Base-by-base conservation (phyloP, 2,797 vertebrate genomes). In the Macroramphosus scolopax region DNA sequence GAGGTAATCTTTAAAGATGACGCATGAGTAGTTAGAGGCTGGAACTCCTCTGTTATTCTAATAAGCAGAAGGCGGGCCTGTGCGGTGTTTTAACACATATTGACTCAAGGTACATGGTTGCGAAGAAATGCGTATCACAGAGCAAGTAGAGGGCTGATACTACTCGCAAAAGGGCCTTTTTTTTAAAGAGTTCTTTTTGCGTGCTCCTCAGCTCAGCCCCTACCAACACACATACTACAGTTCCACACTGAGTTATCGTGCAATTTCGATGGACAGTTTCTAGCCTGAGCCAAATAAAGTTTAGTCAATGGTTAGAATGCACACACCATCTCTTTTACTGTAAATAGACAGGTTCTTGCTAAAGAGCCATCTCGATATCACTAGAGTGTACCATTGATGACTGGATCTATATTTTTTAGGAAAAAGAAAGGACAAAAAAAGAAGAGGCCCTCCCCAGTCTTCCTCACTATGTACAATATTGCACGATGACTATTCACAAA, bases 291-390 rank as follows among this genome's bases (percentile, higher is more conserved):
- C 36, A 48, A 33, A 8, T n/a, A 5, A 34, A 16, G 17, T 56
- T 47, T 17, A 12, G 26, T 52, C 43, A 52, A n/a, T n/a, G 62
- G 34, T 31, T 25, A 17, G 37, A 48, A 29, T 26, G 39, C 47
- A 43, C 17, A 41, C 12, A 33, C n/a, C 25, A 41, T 47, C 49
- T 62, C 38, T 63, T 87, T 83, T 77, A 73, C 79, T 94, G 92
- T 93, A 94, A 82, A 93, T 93, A 91, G 75, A 77, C 73, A 81
- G 75, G 87, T 83, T 83, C 86, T 85, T 81, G 82, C 72, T 26
- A 9, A 40, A 80, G 86, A 85, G 80, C 86, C 70, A 66, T 83
- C 78, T 88, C 71, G 2, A 69, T 67, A 74, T 75, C 72, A 68
- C 84, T 69, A 53, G 46, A 86, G 78, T 62, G 63, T 76, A 87